Conservation (phyloP, 2,113 vertebrate genomes). For the Passer montanus region DNA sequence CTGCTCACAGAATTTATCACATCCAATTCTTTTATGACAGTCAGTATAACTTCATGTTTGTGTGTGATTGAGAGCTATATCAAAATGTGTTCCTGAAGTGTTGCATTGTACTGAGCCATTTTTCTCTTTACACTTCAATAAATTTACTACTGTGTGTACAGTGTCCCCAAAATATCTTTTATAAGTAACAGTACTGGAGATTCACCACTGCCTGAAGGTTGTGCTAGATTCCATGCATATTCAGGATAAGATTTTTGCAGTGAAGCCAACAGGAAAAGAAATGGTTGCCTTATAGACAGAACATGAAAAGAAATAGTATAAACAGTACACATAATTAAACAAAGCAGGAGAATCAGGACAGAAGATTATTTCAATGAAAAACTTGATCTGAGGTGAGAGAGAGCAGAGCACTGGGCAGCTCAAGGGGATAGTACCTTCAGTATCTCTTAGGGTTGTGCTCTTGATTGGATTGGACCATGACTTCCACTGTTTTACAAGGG, state of each 20-base stretch:
- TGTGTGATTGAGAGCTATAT: conserved; percentile 42
- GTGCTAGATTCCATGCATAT: not conserved
- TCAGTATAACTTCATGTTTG: conserved; percentile 56
- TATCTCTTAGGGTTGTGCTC: not conserved
- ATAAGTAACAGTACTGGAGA: conserved; percentile 5
- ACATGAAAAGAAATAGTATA: not conserved
- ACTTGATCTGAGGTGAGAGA: not conserved
- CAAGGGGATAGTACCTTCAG: not conserved
- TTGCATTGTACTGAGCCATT: conserved; percentile 31
- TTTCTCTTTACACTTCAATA: conserved; percentile 42
- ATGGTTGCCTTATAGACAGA: not conserved
- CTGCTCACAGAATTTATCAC: conserved; percentile 41
- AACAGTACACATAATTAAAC: not conserved
- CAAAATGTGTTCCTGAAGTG: conserved; percentile 23
- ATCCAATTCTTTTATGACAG: conserved; percentile 63
- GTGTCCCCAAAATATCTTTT: not conserved
- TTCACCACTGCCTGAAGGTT: conserved; percentile 8
- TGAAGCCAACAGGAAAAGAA: not conserved
- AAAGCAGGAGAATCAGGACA: not conserved
- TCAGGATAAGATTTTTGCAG: not conserved
- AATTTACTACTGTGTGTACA: not conserved
- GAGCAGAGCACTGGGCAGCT: not conserved
- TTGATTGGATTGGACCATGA: not conserved
- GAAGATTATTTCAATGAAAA: not conserved
- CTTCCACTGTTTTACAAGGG: not conserved